phyloP scores from a whole-genome alignment of 2,113 vertebrate species.

The Aptenodytes patagonicus region DNA sequence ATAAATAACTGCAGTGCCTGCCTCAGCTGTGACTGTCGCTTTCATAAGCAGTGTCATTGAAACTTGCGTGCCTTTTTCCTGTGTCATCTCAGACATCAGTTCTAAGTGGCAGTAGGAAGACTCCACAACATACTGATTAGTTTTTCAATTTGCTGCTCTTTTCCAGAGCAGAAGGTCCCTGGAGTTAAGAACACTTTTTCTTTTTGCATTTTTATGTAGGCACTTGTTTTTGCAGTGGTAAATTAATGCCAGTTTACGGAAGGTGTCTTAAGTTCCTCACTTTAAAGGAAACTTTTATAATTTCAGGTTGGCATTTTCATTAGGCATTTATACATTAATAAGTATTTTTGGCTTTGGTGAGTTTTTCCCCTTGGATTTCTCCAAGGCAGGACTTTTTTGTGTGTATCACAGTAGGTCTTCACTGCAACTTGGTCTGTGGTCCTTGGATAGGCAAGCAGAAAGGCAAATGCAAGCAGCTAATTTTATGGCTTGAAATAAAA shows the following conservation, averaged over 20 bases:
- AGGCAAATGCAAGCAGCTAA: not conserved
- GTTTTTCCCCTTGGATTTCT: not conserved
- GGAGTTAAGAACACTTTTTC: not conserved
- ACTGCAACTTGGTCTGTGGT: not conserved
- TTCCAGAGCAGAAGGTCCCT: not conserved
- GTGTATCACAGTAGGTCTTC: not conserved
- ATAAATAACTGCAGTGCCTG: not conserved
- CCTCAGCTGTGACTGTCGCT: not conserved
- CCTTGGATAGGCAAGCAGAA: not conserved
- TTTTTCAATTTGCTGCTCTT: not conserved
- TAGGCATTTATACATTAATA: not conserved
- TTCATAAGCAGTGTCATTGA: not conserved
- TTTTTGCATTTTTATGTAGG: not conserved
- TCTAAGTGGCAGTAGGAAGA: not conserved
- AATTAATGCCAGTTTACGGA: not conserved
- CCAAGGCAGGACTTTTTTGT: not conserved
- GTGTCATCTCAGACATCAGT: not conserved
- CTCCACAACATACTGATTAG: not conserved
- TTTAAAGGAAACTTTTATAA: not conserved
- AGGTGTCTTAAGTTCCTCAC: not conserved
- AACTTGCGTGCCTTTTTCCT: not conserved
- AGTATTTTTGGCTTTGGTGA: not conserved
- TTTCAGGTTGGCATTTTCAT: constrained; percentile 9
- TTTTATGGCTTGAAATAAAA: not conserved
- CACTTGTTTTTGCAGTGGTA: not conserved